A percentile compares a stretch with the other conserved stretches of the same genome.
phyloP scores from a whole-genome alignment of 2,797 vertebrate genomes.

The Catamblyrhynchus diadema region DNA sequence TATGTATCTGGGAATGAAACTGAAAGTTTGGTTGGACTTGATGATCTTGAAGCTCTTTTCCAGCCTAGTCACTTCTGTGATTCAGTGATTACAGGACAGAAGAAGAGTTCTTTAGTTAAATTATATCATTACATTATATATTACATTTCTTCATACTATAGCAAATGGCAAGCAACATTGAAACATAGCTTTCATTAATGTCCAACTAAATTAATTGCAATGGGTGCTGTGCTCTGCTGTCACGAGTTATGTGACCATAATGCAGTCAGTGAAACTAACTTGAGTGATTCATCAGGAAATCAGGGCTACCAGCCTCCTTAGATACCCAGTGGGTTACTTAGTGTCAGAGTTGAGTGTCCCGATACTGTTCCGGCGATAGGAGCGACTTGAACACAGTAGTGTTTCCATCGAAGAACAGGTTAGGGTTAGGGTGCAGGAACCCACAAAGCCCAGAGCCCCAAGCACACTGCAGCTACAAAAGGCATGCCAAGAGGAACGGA shows the following conservation, averaged over 20 bases:
- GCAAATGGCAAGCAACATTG: not conserved
- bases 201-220: not conserved
- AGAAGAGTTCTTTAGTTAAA: not conserved
- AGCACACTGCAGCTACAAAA: not conserved
- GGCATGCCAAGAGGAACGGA: not conserved
- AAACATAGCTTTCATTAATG: not conserved
- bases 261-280: not conserved
- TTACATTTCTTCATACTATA: not conserved
- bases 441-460: not conserved
- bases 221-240: not conserved
- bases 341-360: not conserved
- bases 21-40: not conserved
- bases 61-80: not conserved
- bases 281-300: not conserved
- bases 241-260: not conserved
- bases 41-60: not conserved
- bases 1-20: not conserved
- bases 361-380: not conserved
- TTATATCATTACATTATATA: not conserved
- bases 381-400: not conserved
- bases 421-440: not conserved
- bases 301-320: not conserved
- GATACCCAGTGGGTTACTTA: not conserved
- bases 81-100: not conserved
- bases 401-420: not conserved